Base-by-base conservation (phyloP, 2,113 vertebrate species). In the Eira barbara region DNA sequence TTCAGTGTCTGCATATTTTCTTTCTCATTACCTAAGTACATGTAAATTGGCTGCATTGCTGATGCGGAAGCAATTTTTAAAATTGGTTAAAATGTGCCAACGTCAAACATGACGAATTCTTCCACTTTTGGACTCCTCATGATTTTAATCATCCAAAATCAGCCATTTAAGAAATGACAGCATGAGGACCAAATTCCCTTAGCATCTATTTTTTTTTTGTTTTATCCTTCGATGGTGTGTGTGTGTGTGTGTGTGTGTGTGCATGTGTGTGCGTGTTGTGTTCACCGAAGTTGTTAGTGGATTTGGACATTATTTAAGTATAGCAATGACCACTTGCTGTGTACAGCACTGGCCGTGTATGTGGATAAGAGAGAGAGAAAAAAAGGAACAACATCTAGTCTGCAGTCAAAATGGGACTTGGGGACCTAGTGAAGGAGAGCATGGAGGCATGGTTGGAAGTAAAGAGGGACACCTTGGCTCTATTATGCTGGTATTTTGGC, bases 51-150 rank as follows among this genome's bases (percentile, higher is more conserved):
- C 89, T 7, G 9, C 93, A 95, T 81, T 97, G 93, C 97, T 98
- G 97, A 97, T 96, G 95, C 96, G 36, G 97, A 98, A 98, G 97
- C 97, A 97, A 97, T 97, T 97, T 98, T 98, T 98, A 49, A 93
- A 98, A 98, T 98, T 98, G 94, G 97, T 96, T 97, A 93, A 97
- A 98, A 98, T 96, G 89, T 97, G 94, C 97, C 81, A 95, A 96
- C 97, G 96, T 98, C 97, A 97, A 97, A 97, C 63, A 96, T 98
- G 97, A 98, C 89, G 97, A 97, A 97, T 97, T 94, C 82, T 98
- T 97, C 97, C 89, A 92, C 55, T 98, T 98, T 97, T 98, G 97
- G 98, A 97, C 25, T 97, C 95, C 97, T 97, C 81, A 52, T 98
- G 95, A 98, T 97, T 98, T 97, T 98, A 98, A 98, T 97, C 78